Evolutionary conservation across 2,888 invertebrate species (phyloP), one percentile per base, ranked within the genome.

Genomic region (Steinernema carpocapsae): DNA sequence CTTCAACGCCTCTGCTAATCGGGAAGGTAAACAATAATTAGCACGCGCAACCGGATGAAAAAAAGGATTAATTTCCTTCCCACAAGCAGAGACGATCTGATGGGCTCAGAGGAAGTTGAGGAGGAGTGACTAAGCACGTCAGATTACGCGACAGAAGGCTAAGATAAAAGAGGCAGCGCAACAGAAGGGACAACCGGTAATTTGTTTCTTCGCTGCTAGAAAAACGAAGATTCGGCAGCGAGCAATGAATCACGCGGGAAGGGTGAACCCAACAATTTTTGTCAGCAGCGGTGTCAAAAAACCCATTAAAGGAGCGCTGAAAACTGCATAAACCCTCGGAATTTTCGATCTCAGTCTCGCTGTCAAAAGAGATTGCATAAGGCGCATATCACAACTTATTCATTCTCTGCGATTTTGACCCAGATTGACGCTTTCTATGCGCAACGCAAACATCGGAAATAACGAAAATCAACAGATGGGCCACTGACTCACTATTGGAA

Each of bases 31-130:
- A 64, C 64, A 32, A 29, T 32, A 32, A 64, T 64, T 64, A 32
- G 32, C 37, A 19, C 64, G 29, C 64, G 32, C 64, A 64, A 64
- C 64, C 64, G 64, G 64, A 64, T 64, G 64, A 64, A 64, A 64
- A 64, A 19, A 22, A 6, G 37, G 64, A 17, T 64, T 64, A 29
- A 64, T 32, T 10, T 29, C 64, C 3, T 64, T 64, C n/a, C 56
- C 56, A 19, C 56, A 56, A 56, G 56, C 2, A 26, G 24, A 6
- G 14, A 4, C 4, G 26, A 29, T 17, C 17, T 64, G 64, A 64
- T 29, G 64, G 64, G 22, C 64, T 64, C 37, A 32, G 26, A 26
- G 64, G 29, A 24, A 22, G 56, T 26, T 56, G 24, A 3, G 22
- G 37, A 37, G 10, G 37, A 37, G 37, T 37, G 37, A 10, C 37